Conservation (phyloP, 2,797 vertebrate genomes). For the Acrocephalus scirpaceus region DNA sequence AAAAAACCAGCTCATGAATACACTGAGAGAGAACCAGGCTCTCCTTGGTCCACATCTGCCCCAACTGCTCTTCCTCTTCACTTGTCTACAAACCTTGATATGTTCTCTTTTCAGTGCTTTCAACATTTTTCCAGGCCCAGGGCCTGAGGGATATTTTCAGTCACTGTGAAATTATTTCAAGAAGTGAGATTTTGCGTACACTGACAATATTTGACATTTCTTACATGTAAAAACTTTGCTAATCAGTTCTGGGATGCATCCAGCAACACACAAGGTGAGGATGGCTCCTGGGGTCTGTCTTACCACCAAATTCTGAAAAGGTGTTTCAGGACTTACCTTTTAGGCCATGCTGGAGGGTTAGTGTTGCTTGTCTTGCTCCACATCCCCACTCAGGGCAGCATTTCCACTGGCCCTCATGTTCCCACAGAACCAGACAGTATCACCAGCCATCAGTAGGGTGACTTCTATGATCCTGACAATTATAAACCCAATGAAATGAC, state of each 20-base stretch:
- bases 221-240: neutral
- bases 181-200: neutral
- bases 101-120: neutral
- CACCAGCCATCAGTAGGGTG: neutral
- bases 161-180: neutral
- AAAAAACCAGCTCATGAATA: slow-evolving; percentile 2
- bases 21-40: neutral
- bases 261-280: neutral
- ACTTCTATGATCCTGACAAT: neutral
- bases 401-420: neutral
- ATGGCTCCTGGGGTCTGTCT: neutral
- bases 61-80: neutral
- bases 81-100: neutral
- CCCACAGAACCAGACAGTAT: neutral
- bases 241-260: neutral
- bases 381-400: neutral
- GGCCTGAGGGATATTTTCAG: neutral
- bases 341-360: neutral
- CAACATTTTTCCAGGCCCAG: neutral
- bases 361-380: neutral
- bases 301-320: neutral
- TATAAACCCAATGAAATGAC: neutral
- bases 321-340: neutral
- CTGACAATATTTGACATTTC: neutral
- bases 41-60: neutral